phyloP scores from a whole-genome alignment of 2,888 invertebrate species.

The Artemia sp. region DNA sequence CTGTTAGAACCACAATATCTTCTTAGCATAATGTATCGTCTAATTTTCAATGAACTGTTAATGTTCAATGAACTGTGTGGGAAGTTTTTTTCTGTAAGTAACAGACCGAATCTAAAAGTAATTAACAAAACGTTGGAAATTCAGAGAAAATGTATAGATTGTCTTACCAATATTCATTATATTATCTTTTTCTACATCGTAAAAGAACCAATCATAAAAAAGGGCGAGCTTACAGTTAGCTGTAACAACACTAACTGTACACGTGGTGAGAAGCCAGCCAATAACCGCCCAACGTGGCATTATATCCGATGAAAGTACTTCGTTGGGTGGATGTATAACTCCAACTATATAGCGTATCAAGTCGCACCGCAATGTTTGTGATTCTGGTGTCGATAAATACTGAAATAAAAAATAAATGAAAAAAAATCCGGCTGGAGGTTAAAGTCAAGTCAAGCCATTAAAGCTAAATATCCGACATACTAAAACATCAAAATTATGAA shows the following conservation, averaged over 20 bases:
- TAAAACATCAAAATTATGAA: not conserved
- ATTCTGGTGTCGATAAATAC: constrained; percentile 77
- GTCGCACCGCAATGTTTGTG: constrained; percentile 74
- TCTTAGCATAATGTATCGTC: too few species aligned
- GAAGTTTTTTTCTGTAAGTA: too few species aligned
- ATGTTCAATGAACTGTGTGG: too few species aligned
- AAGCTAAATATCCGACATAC: not conserved
- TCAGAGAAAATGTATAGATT: too few species aligned
- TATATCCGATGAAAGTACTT: constrained; percentile 78
- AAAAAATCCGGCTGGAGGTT: constrained; percentile 5
- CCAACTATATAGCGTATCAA: constrained; percentile 84
- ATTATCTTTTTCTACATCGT: constrained; percentile 73
- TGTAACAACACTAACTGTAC: constrained; percentile 70
- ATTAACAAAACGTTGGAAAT: too few species aligned
- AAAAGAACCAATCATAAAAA: constrained; percentile 86
- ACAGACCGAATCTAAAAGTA: too few species aligned
- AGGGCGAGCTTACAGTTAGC: constrained; percentile 78
- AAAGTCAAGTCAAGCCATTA: not conserved
- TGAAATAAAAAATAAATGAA: constrained; percentile 33
- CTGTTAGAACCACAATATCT: too few species aligned
- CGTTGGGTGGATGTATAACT: constrained; percentile 83
- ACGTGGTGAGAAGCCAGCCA: constrained; percentile 78
- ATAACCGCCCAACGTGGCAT: constrained; percentile 89
- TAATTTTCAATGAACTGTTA: too few species aligned
- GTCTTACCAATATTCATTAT: constrained; percentile 68